Conservation (phyloP, 2,888 invertebrate genomes). For the Drosophila nr. medialis region DNA sequence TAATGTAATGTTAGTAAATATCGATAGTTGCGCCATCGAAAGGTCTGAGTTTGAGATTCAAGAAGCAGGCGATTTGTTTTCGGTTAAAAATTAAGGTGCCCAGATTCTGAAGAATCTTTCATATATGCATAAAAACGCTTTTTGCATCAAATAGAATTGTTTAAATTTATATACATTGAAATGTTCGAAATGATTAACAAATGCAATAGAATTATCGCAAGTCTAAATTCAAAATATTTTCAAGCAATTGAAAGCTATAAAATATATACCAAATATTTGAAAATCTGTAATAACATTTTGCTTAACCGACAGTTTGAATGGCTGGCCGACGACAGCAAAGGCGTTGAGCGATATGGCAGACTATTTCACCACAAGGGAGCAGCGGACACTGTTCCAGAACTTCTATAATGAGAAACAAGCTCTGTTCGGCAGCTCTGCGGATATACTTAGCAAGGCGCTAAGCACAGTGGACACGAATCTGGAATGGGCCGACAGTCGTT, state of each 20-base stretch:
- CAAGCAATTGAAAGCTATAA: background rate
- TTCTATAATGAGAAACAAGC: slow-evolving; percentile 57
- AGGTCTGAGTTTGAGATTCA: too few species aligned
- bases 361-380: slow-evolving; percentile 73
- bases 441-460: slow-evolving; percentile 63
- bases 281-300: background rate
- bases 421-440: slow-evolving; percentile 59
- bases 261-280: background rate
- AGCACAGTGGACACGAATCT: slow-evolving; percentile 73
- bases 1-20: too few species aligned
- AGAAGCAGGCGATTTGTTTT: too few species aligned
- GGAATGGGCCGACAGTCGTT: slow-evolving; percentile 74
- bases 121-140: too few species aligned
- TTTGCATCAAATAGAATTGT: too few species aligned
- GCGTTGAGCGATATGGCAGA: slow-evolving; percentile 65
- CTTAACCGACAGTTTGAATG: slow-evolving; percentile 59
- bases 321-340: slow-evolving; percentile 66
- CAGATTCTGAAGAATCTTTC: too few species aligned
- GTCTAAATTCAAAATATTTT: background rate
- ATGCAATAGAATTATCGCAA: background rate
- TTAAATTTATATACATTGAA: background rate
- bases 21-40: too few species aligned
- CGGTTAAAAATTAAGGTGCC: too few species aligned
- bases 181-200: background rate
- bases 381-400: slow-evolving; percentile 50